Evolutionary conservation across 2,797 vertebrate genomes (phyloP), one percentile per base, ranked within the genome.

Genomic region (Danio albolineatus): DNA sequence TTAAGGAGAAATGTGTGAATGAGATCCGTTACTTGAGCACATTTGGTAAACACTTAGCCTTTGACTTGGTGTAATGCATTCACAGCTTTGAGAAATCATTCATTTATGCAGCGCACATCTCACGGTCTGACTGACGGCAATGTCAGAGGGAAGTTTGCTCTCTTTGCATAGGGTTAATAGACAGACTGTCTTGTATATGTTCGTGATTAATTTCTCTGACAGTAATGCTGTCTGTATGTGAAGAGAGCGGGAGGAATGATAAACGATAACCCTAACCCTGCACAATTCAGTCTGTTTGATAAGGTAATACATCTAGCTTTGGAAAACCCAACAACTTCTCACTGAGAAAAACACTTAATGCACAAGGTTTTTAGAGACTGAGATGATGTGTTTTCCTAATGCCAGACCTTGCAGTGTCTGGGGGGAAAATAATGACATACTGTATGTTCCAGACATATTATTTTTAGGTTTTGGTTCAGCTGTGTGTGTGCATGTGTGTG

Each of bases 191-290:
- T 75, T 49, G 73, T 28, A 28, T 79, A 62, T 67, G 51, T 81
- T 72, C 57, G 21, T 79, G 71, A 80, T 86, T 82, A 62, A 82
- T 51, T 44, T 81, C 60, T 75, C 71, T 73, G 78, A 46, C 74
- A 65, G 54, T 73, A 81, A 83, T 71, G 61, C 57, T 83, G 76
- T 77, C 80, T 67, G 83, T 75, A 43, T 70, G 51, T 73, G 51
- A 71, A 81, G 62, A 78, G 46, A 53, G 60, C 53, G 51, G 73
- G 67, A 61, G 59, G 82, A 83, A 76, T 59, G 66, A 82, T 79
- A 74, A 74, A 81, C 60, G 72, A 75, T 60, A 76, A 66, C 78
- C 71, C 53, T 56, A 81, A 80, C 49, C 44, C 66, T 10, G 19
- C 65, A 78, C 54, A 78, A 75, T 75, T 62, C 7, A 9, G 44